Evolutionary conservation across 2,888 invertebrate genomes (phyloP).

Genomic region (Tachina fera): DNA sequence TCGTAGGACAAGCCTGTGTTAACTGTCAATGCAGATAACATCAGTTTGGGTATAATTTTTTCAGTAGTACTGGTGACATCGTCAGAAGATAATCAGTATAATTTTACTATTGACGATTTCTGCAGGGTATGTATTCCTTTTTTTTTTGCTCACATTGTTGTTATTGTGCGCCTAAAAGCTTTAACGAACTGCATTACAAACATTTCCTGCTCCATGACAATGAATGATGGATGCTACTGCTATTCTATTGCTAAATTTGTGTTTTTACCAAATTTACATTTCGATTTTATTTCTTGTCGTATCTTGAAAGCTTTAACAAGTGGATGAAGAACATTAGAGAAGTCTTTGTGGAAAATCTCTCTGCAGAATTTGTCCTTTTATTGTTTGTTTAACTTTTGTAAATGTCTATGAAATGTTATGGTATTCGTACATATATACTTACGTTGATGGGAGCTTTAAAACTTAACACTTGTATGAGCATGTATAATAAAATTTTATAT

Average conservation of each 20-base stretch:
- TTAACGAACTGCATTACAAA: conserved; percentile 66
- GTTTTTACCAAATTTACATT: conserved; percentile 22
- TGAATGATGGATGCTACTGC: not conserved
- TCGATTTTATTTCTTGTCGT: conserved; percentile 14
- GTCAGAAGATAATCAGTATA: too few relatives aligned
- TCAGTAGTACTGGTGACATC: too few relatives aligned
- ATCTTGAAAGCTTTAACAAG: conserved; percentile 4
- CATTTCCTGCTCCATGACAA: conserved; percentile 23
- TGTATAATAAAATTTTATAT: too few relatives aligned
- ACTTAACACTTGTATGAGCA: not conserved
- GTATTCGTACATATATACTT: not conserved
- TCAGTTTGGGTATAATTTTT: too few relatives aligned
- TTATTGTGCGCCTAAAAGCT: conserved; percentile 66
- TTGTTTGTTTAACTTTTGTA: conserved; percentile 67
- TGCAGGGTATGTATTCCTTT: conserved; percentile 1
- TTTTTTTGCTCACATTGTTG: conserved; percentile 16
- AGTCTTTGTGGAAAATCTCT: conserved; percentile 31
- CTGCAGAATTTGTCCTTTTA: conserved; percentile 49
- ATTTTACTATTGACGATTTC: too few relatives aligned
- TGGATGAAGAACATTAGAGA: conserved; percentile 23
- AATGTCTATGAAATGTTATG: conserved; percentile 41
- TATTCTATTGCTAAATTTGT: conserved; percentile 41
- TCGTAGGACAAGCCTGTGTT: too few relatives aligned
- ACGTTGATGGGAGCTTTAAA: not conserved
- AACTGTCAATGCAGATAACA: too few relatives aligned